phyloP scores from a whole-genome alignment of 2,797 vertebrate species.

The Picus viridis region DNA sequence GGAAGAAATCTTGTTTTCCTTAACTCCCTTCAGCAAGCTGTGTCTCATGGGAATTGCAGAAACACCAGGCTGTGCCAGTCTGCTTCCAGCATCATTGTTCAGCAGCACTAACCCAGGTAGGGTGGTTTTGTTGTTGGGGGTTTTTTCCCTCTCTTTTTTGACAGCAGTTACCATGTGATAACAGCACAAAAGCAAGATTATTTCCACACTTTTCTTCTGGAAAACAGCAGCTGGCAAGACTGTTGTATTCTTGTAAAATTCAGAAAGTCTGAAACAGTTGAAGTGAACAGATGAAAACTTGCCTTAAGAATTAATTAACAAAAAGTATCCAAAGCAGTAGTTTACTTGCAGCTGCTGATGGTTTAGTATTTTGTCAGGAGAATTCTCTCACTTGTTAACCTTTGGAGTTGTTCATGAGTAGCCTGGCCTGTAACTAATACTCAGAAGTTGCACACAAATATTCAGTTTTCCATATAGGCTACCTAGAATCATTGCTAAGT shows the following conservation, averaged over 20 bases:
- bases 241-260: not conserved
- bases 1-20: slow-evolving; percentile 43
- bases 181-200: not conserved
- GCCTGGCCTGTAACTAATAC: not conserved
- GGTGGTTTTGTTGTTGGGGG: not conserved
- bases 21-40: slow-evolving; percentile 81
- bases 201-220: not conserved
- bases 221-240: not conserved
- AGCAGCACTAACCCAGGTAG: slow-evolving; percentile 89
- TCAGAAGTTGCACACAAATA: not conserved
- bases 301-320: not conserved
- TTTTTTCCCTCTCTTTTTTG: not conserved
- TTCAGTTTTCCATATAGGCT: not conserved
- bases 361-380: not conserved
- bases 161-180: not conserved
- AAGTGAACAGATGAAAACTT: not conserved
- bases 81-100: slow-evolving; percentile 93
- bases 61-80: slow-evolving; percentile 91
- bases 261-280: not conserved
- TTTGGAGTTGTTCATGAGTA: not conserved
- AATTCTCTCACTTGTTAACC: not conserved
- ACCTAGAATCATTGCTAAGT: not conserved
- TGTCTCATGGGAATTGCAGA: slow-evolving; percentile 92
- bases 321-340: not conserved
- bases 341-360: slow-evolving; percentile 16